These are phyloP conservation scores for Aplysia californica DNA, from an alignment of 1,140 invertebrate species.

Conservation along the genomic window DNA sequence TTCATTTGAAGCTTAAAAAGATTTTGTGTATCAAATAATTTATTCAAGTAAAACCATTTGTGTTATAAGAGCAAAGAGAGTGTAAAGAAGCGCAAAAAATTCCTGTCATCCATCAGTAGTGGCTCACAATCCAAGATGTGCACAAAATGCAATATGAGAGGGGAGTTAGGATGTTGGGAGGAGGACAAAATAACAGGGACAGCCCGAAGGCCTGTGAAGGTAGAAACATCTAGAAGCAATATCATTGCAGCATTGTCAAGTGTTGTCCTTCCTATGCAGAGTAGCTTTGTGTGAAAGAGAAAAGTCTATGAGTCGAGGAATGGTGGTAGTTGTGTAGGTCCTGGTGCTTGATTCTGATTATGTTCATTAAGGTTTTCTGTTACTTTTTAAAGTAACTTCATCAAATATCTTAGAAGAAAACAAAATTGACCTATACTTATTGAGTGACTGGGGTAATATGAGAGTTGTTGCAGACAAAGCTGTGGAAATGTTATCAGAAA, in stretches of 20 bases:
- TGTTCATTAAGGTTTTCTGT: no score
- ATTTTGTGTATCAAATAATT: constrained; percentile 28
- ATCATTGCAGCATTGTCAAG: background rate
- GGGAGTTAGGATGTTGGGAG: no score
- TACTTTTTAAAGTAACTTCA: no score
- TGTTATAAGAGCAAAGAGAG: constrained; percentile 23
- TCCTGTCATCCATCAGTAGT: background rate
- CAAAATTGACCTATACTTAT: no score
- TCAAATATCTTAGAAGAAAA: no score
- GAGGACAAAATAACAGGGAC: no score
- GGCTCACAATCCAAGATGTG: background rate
- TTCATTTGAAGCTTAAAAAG: no score
- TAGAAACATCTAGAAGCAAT: background rate
- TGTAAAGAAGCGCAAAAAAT: constrained; percentile 11
- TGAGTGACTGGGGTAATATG: no score
- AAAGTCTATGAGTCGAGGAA: background rate
- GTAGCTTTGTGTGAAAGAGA: background rate
- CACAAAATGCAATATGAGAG: background rate
- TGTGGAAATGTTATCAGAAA: no score
- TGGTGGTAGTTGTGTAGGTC: background rate
- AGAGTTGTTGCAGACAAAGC: no score
- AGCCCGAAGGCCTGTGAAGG: no score
- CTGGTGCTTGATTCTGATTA: no score
- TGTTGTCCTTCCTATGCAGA: background rate
- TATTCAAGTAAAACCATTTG: constrained; percentile 31